phyloP scores from a whole-genome alignment of 1,140 invertebrate species.

The Hypothenemus hampei region DNA sequence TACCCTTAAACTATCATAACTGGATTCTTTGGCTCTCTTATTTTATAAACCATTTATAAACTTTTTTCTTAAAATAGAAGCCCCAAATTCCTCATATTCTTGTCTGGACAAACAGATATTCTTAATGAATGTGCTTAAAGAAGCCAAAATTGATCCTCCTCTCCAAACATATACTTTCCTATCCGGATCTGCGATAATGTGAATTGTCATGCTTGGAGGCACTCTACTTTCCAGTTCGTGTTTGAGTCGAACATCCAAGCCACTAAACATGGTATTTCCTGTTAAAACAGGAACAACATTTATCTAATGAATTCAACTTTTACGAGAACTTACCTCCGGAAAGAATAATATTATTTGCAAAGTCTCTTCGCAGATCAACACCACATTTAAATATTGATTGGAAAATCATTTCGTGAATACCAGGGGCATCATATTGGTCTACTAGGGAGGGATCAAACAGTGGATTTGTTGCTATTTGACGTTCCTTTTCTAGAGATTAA shows the following conservation, averaged over 20 bases:
- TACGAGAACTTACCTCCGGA: constrained; percentile 17
- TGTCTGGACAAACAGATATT: constrained; percentile 17
- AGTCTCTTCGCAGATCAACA: constrained; percentile 16
- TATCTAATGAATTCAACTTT: neutral
- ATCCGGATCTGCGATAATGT: constrained; percentile 15
- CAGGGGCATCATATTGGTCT: constrained; percentile 22
- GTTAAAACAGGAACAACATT: neutral
- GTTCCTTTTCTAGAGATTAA: constrained; percentile 9
- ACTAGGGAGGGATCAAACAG: constrained; percentile 15
- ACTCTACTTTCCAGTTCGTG: constrained; percentile 12
- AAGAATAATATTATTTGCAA: constrained; percentile 26
- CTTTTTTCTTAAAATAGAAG: constrained; percentile 12
- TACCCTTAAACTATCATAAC: too few species aligned
- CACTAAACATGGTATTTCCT: constrained; percentile 19
- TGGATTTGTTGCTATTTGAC: constrained; percentile 7
- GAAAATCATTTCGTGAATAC: constrained; percentile 24
- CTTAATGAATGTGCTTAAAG: constrained; percentile 17
- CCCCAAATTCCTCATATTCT: constrained; percentile 20
- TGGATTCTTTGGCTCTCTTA: too few species aligned
- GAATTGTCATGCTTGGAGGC: constrained; percentile 16
- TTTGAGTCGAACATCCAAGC: constrained; percentile 13
- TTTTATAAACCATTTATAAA: constrained; percentile 7
- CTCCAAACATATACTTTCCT: constrained; percentile 17
- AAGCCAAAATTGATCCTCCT: constrained; percentile 22
- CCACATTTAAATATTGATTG: constrained; percentile 23